A percentile compares a stretch with the other conserved stretches of the same genome.
These are phyloP conservation scores for Rhyacophila evoluta DNA, from an alignment of 2,888 invertebrate genomes.

Conservation along the genomic window DNA sequence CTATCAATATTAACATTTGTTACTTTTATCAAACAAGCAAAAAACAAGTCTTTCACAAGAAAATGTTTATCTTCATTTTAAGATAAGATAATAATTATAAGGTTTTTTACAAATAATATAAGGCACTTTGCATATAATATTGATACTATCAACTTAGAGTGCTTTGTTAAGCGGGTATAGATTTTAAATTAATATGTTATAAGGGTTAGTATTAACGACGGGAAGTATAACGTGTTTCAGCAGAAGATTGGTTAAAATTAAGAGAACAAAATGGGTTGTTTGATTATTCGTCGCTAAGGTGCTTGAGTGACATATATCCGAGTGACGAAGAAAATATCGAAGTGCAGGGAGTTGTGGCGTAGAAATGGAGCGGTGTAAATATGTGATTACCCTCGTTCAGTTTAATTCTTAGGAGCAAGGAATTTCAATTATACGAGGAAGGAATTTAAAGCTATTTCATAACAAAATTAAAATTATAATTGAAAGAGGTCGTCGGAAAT, in stretches of 20 bases:
- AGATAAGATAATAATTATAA: not conserved
- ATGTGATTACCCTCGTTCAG: not conserved
- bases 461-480: too few species aligned
- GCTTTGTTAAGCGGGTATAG: too few species aligned
- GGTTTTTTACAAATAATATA: too few species aligned
- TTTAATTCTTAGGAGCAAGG: not conserved
- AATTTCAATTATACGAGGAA: too few species aligned
- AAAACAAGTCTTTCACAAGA: not conserved
- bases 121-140: too few species aligned
- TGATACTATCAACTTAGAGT: too few species aligned
- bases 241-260: not conserved
- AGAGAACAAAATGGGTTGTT: not conserved
- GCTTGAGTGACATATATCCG: slow-evolving; percentile 26
- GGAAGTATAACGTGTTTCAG: too few species aligned
- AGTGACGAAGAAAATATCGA: not conserved
- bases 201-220: too few species aligned
- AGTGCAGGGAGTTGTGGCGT: not conserved
- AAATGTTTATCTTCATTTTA: not conserved
- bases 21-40: not conserved
- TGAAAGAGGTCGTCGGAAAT: too few species aligned
- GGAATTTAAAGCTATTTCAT: too few species aligned
- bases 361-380: not conserved
- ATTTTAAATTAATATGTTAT: too few species aligned
- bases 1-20: not conserved
- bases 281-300: slow-evolving; percentile 6